A percentile compares a stretch with the other conserved stretches of the same genome.
These are phyloP conservation scores for Chirona hameri DNA, from an alignment of 2,888 invertebrate species.

Conservation along the genomic window DNA sequence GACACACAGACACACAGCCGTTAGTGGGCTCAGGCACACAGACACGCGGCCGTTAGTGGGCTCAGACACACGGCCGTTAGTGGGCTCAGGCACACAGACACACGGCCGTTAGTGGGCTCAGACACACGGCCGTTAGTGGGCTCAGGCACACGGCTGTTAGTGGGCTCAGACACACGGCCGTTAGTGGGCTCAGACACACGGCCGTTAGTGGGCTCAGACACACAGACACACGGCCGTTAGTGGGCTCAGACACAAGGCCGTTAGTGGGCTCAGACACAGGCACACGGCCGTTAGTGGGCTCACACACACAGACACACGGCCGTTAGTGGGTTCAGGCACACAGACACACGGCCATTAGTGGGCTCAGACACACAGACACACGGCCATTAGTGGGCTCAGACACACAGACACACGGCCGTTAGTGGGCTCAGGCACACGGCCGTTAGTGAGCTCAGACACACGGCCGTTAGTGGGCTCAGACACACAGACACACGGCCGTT, in stretches of 20 bases:
- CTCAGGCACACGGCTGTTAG: constrained; percentile 31
- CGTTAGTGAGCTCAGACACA: too few species aligned
- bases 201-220: too few species aligned
- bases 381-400: background rate
- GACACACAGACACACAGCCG: background rate
- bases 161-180: background rate
- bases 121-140: too few species aligned
- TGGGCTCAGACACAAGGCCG: too few species aligned
- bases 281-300: constrained; percentile 12
- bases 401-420: constrained; percentile 33
- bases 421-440: background rate
- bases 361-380: background rate
- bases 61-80: too few species aligned
- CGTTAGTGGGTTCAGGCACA: background rate
- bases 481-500: constrained; percentile 33
- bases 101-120: background rate
- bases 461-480: background rate
- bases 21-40: constrained; percentile 26
- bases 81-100: constrained; percentile 33
- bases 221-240: constrained; percentile 34
- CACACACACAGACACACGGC: constrained; percentile 40
- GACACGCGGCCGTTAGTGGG: constrained; percentile 30
- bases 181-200: too few species aligned
- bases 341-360: constrained; percentile 34
- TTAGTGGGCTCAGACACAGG: constrained; percentile 30